Evolutionary conservation across 1,140 invertebrate species (phyloP).

Genomic region (Centruroides sculpturatus): DNA sequence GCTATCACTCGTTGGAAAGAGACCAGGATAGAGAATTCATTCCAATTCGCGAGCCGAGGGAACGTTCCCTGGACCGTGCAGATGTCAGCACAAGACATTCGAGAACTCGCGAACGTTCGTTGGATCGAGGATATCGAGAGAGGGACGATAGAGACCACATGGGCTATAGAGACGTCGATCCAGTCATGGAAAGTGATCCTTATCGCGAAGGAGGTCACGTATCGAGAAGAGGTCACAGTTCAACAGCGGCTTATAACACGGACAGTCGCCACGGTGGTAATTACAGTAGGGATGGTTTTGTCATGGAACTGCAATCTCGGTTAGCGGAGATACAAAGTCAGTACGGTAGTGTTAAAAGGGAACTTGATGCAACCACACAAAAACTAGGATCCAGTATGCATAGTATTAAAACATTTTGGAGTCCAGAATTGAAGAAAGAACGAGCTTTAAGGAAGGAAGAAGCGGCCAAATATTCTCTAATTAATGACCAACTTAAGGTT

Average conservation of each 20-base stretch:
- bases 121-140: constrained; percentile 33
- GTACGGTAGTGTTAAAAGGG: constrained; percentile 87
- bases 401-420: constrained; percentile 99
- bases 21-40: constrained; percentile 60
- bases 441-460: constrained; percentile 91
- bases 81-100: constrained; percentile 9
- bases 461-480: constrained; percentile 87
- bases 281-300: constrained; percentile 23
- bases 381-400: constrained; percentile 98
- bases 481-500: constrained; percentile 92
- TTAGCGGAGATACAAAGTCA: constrained; percentile 92
- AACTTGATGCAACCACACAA: constrained; percentile 92
- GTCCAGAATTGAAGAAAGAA: constrained; percentile 97
- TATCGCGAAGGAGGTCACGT: constrained; percentile 31
- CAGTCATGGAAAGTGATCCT: constrained; percentile 24
- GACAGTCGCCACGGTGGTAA: background rate
- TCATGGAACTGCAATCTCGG: constrained; percentile 86
- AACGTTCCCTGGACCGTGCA: constrained; percentile 26
- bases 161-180: constrained; percentile 16
- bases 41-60: constrained; percentile 52
- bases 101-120: constrained; percentile 25
- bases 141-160: constrained; percentile 10
- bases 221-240: background rate
- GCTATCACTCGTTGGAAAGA: constrained; percentile 59
- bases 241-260: background rate